phyloP scores from a whole-genome alignment of 2,797 vertebrate genomes.

The Carcharodon carcharias region DNA sequence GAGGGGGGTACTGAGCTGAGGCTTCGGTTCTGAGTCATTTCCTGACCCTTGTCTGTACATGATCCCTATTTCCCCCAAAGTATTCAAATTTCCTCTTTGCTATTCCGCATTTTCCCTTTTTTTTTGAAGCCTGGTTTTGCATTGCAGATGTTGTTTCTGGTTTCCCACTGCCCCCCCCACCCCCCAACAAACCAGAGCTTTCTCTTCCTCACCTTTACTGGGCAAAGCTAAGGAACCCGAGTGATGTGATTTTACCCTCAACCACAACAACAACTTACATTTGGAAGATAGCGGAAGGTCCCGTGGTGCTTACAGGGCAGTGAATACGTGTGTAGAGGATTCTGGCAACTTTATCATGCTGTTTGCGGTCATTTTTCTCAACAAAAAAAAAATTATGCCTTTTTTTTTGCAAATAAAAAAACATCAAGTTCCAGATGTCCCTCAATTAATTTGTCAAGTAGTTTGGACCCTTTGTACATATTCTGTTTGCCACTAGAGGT shows the following conservation, averaged over 20 bases:
- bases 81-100: background rate
- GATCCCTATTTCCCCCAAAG: background rate
- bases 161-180: too few species aligned
- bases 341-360: background rate
- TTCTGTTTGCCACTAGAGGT: slow-evolving; percentile 3
- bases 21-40: background rate
- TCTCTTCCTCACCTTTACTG: background rate
- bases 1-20: background rate
- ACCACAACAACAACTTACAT: background rate
- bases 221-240: background rate
- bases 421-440: background rate
- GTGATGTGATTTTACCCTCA: background rate
- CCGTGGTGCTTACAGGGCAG: background rate
- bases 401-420: background rate
- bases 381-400: too few species aligned
- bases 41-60: background rate
- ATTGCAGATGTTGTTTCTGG: background rate
- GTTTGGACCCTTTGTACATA: background rate
- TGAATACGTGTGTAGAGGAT: background rate
- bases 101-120: background rate
- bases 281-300: too few species aligned
- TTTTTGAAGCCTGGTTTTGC: background rate
- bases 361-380: background rate
- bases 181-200: background rate
- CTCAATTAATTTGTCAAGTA: background rate